Base-by-base conservation (phyloP, 2,113 vertebrate species). In the Andinoacara biseriatus region DNA sequence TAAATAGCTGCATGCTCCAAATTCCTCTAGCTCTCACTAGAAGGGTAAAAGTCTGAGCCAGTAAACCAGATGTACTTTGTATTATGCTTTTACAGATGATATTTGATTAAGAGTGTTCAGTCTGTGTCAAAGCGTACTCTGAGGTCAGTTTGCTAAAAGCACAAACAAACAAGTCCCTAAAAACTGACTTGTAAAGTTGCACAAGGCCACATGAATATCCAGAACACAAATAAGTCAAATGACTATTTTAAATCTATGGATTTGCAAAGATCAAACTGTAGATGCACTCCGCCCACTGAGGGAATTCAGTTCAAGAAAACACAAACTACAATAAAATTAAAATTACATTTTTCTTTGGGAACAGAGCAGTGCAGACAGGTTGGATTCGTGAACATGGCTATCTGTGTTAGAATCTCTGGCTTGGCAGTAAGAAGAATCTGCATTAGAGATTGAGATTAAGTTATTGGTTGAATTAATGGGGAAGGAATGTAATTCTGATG, bases 41-140 rank as follows among this genome's bases (percentile, higher is more conserved):
- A 67, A 54, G 38, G n/a, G 35, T 26, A 13, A 31, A 63, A 56
- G 2, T 29, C 1, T 1, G 56, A 60, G 76, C 35, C 60, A 72
- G 56, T 35, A 29, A 52, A 84, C 61, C 81, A 87, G 76, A 82
- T 87, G 85, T 72, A 24, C 20, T 31, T 65, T 76, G 24, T 61
- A 1, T 17, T 76, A 54, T 60, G 56, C n/a, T 86, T 43, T 81
- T 69, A 74, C 18, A 67, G 65, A 76, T 26, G 52, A 62, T 22
- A 79, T 52, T 2, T 13, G 54, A 69, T 13, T 57, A 49, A 74
- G 40, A 17, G 11, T 14, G 60, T 69, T 78, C 54, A 38, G 75
- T 82, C 69, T 84, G 58, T 72, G 56, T 38, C 63, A 46, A 38
- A 46, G 63, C 38, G 46, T 46, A 8, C 10, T 43, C 29, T 56